phyloP scores from a whole-genome alignment of 2,797 vertebrate genomes.

The Cynopterus sphinx region DNA sequence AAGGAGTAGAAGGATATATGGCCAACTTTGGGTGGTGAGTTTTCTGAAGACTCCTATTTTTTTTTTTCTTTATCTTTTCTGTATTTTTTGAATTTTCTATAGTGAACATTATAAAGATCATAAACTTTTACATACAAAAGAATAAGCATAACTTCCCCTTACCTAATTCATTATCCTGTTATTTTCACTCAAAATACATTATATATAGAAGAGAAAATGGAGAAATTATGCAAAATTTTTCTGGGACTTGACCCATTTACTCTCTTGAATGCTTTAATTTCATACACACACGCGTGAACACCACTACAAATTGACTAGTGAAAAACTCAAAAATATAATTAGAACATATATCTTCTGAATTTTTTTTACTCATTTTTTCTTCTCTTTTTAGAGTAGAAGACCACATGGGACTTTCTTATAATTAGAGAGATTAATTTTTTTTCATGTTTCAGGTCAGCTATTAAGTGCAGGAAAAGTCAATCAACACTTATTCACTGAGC shows the following conservation, averaged over 20 bases:
- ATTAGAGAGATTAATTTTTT: not conserved
- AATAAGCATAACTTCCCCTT: not conserved
- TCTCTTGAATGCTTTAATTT: not conserved
- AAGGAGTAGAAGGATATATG: not conserved
- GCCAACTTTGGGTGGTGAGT: not conserved
- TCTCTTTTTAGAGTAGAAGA: not conserved
- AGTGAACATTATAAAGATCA: not conserved
- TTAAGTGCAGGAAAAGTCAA: not conserved
- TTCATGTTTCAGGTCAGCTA: not conserved
- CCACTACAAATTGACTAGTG: not conserved
- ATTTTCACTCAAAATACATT: constrained; percentile 9
- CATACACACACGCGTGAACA: not conserved
- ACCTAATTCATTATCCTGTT: not conserved
- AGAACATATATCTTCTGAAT: not conserved
- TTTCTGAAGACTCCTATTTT: not conserved
- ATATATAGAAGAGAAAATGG: not conserved
- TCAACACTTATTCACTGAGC: not conserved
- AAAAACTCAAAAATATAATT: not conserved
- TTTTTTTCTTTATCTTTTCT: not conserved
- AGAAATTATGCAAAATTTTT: not conserved
- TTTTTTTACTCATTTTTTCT: not conserved
- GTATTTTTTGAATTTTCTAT: not conserved
- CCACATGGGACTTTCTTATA: not conserved
- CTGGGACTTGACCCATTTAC: not conserved
- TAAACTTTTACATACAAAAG: not conserved